Evolutionary conservation across 2,888 invertebrate species (phyloP), one percentile per base, ranked within the genome.

Genomic region (Heliconius ethilla): DNA sequence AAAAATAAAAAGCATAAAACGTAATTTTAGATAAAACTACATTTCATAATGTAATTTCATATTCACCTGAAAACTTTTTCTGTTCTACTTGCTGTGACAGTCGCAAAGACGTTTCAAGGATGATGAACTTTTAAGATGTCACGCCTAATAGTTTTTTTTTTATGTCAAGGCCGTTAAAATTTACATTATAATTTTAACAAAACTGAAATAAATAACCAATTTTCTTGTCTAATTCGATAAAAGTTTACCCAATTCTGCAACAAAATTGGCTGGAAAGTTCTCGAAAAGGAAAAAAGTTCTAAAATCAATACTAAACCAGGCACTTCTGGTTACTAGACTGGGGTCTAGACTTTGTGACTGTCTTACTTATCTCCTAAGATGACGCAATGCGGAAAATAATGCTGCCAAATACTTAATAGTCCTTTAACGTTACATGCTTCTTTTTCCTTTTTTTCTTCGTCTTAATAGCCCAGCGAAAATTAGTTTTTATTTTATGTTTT

Each of bases 361-460:
- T 75, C 15, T 70, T 77, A 70, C 67, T 81, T 80, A 81, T 83
- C 81, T 82, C 81, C 83, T 77, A 29, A 81, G 82, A 81, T 83
- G 86, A 83, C 89, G 89, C 88, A 89, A 84, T 88, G 87, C 89
- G 85, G 88, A 83, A 81, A 75, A 2, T 27, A 82, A 83, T 75
- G 62, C n/a, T 75, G 76, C 72, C 70, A 79, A 81, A 62, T 29
- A 22, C 27, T 67, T 51, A 29, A 77, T 72, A 37, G 37, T 59
- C 40, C 29, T 72, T 33, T 22, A 29, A 29, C n/a, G 6, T 55
- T 29, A 27, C 7, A 11, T 1, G 15, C 22, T 59, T 10, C 22
- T 40, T 51, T 45, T 25, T 29, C 29, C n/a, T 6, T 72, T 33
- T 33, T 72, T 72, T 33, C 1, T 59, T n/a, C 9, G n/a, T 40